Evolutionary conservation across 2,113 vertebrate species (phyloP).

Genomic region (Castor canadensis): DNA sequence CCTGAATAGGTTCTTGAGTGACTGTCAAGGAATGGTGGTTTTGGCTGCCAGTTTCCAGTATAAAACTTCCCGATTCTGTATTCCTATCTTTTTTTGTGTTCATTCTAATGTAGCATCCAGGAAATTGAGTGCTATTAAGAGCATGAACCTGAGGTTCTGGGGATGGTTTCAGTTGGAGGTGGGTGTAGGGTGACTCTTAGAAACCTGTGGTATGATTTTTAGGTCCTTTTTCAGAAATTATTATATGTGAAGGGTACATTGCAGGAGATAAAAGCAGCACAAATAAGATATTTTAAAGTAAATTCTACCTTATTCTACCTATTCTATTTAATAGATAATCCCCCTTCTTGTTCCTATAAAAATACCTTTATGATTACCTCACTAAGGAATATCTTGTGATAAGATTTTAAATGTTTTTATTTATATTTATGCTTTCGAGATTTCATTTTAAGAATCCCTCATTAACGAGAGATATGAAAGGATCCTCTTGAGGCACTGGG

Average conservation of each 20-base stretch:
- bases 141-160: conserved; percentile 37
- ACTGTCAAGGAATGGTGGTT: conserved; percentile 26
- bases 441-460: conserved; percentile 58
- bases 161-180: neutral
- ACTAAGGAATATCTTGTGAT: conserved; percentile 49
- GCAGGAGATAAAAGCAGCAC: conserved; percentile 34
- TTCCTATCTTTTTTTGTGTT: conserved; percentile 28
- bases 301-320: too few species aligned
- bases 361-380: conserved; percentile 57
- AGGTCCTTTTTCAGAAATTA: conserved; percentile 11
- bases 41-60: neutral
- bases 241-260: conserved; percentile 4
- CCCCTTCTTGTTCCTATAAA: conserved; percentile 18
- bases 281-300: conserved; percentile 25
- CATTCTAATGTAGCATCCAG: neutral
- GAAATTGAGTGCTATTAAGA: conserved; percentile 44
- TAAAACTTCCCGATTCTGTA: conserved; percentile 52
- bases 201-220: conserved; percentile 16
- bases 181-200: neutral
- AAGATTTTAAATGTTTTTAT: conserved; percentile 65
- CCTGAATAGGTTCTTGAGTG: neutral
- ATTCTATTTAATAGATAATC: conserved; percentile 51
- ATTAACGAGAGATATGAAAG: conserved; percentile 57
- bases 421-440: conserved; percentile 46
- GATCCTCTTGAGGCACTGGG: conserved; percentile 33